Evolutionary conservation across 2,888 invertebrate species (phyloP), one percentile per base, ranked within the genome.

Genomic region (Euzetes globulus): DNA sequence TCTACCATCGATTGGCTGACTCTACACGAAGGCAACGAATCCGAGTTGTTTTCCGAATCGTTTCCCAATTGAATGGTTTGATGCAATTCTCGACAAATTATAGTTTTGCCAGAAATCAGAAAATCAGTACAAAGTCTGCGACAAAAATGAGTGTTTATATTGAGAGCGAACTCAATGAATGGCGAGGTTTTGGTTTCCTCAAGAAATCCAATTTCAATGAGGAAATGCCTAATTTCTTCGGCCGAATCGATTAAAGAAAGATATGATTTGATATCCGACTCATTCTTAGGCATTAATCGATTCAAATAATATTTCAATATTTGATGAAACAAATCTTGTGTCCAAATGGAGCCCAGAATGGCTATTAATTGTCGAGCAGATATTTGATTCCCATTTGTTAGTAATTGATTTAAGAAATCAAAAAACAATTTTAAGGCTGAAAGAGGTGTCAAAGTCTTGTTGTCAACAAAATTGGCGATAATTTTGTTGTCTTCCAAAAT

Each of bases 11-110:
- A 76, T 70, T 75, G 33, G 22, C 86, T 87, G 78, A 87, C 84
- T 77, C 83, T 83, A 79, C 86, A 87, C 19, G 80, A 79, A 19
- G 87, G 86, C 77, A 86, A 82, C 47, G 82, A 79, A 79, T 72
- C 79, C 75, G 22, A 79, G 79, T 7, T 78, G 80, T 0, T 79
- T 72, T 17, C 80, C 79, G 68, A 78, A 33, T 79, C 79, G 71
- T 78, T 77, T 13, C 78, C 78, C 9, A 82, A 79, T 15, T 77
- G 72, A 0, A 75, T 37, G 1, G 73, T 81, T 52, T 81, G 80
- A 74, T 82, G 82, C 6, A 82, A 79, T 25, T 82, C 81, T 7
- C 80, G 79, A 13, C 79, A 81, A 81, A 83, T 82, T 73, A 82
- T 76, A 22, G 77, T 75, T 15, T 82, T 78, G 3, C 82, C 82